Conservation (phyloP, 1,140 invertebrate species). For the Drosophila pruinosa region DNA sequence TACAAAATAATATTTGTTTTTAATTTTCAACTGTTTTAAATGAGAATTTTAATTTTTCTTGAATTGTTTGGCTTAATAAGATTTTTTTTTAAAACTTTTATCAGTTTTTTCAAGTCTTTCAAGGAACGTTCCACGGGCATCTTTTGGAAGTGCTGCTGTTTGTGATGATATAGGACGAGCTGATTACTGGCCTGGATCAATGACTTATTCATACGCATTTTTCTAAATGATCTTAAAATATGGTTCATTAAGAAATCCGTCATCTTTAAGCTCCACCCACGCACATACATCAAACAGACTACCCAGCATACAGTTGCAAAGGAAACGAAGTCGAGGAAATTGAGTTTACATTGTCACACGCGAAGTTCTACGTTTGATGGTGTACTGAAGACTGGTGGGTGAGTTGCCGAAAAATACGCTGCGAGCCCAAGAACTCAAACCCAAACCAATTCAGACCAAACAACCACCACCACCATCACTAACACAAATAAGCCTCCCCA, state of each 20-base stretch:
- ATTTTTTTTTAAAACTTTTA: slow-evolving; percentile 71
- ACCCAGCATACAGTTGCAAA: background rate
- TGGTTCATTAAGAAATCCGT: slow-evolving; percentile 74
- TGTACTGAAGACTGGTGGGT: slow-evolving; percentile 74
- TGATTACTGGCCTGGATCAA: slow-evolving; percentile 46
- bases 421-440: slow-evolving; percentile 45
- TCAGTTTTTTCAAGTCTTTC: slow-evolving; percentile 72
- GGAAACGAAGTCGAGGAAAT: background rate
- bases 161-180: slow-evolving; percentile 13
- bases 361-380: slow-evolving; percentile 70
- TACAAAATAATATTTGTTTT: slow-evolving; percentile 3
- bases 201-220: slow-evolving; percentile 75
- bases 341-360: slow-evolving; percentile 55
- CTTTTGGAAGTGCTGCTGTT: slow-evolving; percentile 25
- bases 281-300: slow-evolving; percentile 5
- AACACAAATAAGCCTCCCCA: slow-evolving; percentile 23
- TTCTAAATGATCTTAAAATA: slow-evolving; percentile 75
- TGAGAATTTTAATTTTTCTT: slow-evolving; percentile 68
- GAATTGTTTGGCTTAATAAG: slow-evolving; percentile 67
- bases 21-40: slow-evolving; percentile 33
- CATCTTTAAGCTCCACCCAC: slow-evolving; percentile 49
- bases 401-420: slow-evolving; percentile 68
- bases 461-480: slow-evolving; percentile 62
- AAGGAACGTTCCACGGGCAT: slow-evolving; percentile 36
- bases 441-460: slow-evolving; percentile 27